phyloP scores from a whole-genome alignment of 2,888 invertebrate species.

The Prionchulus punctatus region DNA sequence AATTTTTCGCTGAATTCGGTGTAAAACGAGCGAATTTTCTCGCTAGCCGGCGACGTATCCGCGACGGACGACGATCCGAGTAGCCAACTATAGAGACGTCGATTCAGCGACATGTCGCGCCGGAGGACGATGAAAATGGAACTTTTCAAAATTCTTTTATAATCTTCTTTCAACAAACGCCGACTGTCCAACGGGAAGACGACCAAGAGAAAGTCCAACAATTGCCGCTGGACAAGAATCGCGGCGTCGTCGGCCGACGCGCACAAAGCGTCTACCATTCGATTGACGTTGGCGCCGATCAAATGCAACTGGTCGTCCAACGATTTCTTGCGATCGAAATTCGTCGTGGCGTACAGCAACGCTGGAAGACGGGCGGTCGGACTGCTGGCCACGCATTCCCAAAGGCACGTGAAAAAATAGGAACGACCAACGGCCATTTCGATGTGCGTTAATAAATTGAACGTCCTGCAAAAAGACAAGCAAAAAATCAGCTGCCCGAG shows the following conservation, averaged over 20 bases:
- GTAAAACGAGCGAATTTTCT: conserved; percentile 19
- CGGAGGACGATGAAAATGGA: conserved; percentile 54
- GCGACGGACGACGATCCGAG: conserved; percentile 58
- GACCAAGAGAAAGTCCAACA: conserved; percentile 60
- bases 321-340: conserved; percentile 57
- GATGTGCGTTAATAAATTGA: conserved; percentile 50
- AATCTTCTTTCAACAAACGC: conserved; percentile 42
- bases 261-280: conserved; percentile 63
- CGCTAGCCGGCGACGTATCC: conserved; percentile 12
- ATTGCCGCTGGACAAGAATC: conserved; percentile 65
- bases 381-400: conserved; percentile 68
- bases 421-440: conserved; percentile 57
- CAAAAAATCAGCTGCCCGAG: no score
- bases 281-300: conserved; percentile 64
- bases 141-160: conserved; percentile 54
- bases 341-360: conserved; percentile 57
- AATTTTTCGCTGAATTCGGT: not conserved
- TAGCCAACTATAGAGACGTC: conserved; percentile 66
- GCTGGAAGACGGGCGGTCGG: conserved; percentile 63
- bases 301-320: conserved; percentile 66
- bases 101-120: conserved; percentile 73
- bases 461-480: conserved; percentile 45
- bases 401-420: conserved; percentile 68
- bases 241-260: conserved; percentile 60
- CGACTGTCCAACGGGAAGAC: conserved; percentile 68